These are phyloP conservation scores for Biston stratarius DNA, from an alignment of 2,888 invertebrate species.

Conservation along the genomic window DNA sequence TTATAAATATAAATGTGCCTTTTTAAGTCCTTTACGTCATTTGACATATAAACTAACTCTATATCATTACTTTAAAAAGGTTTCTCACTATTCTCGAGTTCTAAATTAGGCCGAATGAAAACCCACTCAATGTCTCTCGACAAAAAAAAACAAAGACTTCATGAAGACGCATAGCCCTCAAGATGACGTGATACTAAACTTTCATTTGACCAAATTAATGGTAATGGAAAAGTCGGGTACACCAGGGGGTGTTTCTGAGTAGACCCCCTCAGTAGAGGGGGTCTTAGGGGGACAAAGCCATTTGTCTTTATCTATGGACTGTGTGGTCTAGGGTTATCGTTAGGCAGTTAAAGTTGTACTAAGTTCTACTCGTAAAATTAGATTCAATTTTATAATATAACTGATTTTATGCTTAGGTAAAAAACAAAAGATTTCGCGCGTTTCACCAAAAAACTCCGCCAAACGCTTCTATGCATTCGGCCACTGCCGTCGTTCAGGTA, in stretches of 20 bases:
- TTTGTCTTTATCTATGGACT: slow-evolving; percentile 43
- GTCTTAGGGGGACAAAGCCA: slow-evolving; percentile 31
- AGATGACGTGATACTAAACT: slow-evolving; percentile 64
- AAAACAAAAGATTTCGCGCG: no score
- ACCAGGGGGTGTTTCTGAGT: slow-evolving; percentile 21
- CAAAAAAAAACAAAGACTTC: slow-evolving; percentile 39
- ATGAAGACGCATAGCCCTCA: slow-evolving; percentile 62
- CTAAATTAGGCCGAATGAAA: slow-evolving; percentile 5
- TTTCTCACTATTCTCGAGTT: neutral
- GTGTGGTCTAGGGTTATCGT: slow-evolving; percentile 18
- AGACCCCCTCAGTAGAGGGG: slow-evolving; percentile 23
- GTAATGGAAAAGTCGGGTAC: slow-evolving; percentile 74
- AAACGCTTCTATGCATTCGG: no score
- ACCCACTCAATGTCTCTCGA: slow-evolving; percentile 16
- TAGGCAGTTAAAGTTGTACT: neutral
- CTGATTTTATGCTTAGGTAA: no score
- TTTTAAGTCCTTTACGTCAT: neutral
- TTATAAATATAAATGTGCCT: no score
- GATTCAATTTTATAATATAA: no score
- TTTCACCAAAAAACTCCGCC: no score
- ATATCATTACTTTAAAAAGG: neutral
- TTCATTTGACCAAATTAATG: slow-evolving; percentile 69
- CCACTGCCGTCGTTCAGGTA: no score
- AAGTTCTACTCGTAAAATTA: no score
- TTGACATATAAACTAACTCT: neutral